phyloP scores from a whole-genome alignment of 2,113 vertebrate genomes.

The Alethe diademata region DNA sequence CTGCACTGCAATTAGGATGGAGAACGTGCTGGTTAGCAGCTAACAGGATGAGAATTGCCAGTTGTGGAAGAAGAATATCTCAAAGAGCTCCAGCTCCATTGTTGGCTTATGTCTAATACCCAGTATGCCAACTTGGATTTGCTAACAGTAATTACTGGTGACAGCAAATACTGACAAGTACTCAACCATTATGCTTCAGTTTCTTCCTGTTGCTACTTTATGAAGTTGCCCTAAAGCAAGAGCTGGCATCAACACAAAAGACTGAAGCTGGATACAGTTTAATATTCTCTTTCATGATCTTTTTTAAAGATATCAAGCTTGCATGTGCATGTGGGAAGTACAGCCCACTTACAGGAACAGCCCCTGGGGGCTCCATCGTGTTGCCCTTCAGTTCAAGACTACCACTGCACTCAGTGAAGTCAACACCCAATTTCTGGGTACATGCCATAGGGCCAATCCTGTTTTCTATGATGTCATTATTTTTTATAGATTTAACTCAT shows the following conservation, averaged over 20 bases:
- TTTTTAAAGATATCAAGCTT: not conserved
- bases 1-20: not conserved
- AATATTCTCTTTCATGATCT: not conserved
- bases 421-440: not conserved
- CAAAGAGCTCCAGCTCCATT: not conserved
- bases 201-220: not conserved
- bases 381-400: not conserved
- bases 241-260: not conserved
- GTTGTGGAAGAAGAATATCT: not conserved
- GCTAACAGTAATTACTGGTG: not conserved
- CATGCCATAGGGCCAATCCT: not conserved
- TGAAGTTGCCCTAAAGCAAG: not conserved
- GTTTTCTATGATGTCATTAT: not conserved
- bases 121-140: not conserved
- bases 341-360: not conserved
- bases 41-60: not conserved
- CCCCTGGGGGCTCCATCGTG: rapidly evolving
- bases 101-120: not conserved
- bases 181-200: not conserved
- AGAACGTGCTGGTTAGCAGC: rapidly evolving
- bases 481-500: not conserved
- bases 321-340: not conserved
- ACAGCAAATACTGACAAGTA: slow-evolving; percentile 2
- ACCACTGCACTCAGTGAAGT: not conserved
- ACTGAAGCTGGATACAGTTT: not conserved